A percentile compares a stretch with the other conserved stretches of the same genome.
phyloP scores from a whole-genome alignment of 35 echinoderm and acorn worm species.

The Chiridota heheva region DNA sequence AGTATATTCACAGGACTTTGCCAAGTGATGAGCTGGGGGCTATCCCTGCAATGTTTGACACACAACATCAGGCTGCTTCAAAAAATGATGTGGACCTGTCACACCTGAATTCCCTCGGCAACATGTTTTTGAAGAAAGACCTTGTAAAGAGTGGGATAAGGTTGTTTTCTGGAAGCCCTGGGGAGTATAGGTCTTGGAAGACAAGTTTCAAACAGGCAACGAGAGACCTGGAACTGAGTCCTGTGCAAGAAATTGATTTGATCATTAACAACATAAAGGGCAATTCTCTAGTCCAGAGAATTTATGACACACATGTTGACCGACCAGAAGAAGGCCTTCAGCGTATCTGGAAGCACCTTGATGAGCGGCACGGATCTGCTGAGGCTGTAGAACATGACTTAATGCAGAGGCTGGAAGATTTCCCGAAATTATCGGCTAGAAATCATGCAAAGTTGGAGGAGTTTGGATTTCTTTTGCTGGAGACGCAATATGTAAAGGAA shows the following conservation, averaged over 20 bases:
- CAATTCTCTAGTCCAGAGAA: conserved; percentile 32
- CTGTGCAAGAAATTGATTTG: conserved; percentile 55
- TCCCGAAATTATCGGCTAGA: conserved; percentile 13
- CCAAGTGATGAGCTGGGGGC: too few species aligned
- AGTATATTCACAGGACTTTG: not conserved
- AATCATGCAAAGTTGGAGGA: conserved; percentile 23
- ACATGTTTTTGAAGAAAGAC: conserved; percentile 54
- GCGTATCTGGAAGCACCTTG: conserved; percentile 49
- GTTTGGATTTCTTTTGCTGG: conserved; percentile 39
- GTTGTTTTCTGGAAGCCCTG: conserved; percentile 19
- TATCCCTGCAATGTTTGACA: too few species aligned
- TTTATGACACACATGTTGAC: conserved; percentile 61
- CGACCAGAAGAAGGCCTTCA: conserved; percentile 41
- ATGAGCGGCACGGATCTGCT: conserved; percentile 57
- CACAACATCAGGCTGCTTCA: not conserved
- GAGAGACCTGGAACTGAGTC: conserved; percentile 35
- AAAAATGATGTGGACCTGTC: not conserved
- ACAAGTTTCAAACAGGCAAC: conserved; percentile 54
- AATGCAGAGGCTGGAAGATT: conserved; percentile 38
- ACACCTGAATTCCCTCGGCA: conserved; percentile 38
- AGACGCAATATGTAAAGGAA: conserved; percentile 47
- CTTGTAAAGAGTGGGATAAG: conserved; percentile 41
- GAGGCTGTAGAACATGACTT: conserved; percentile 70
- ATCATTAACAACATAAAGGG: conserved; percentile 31
- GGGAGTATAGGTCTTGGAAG: conserved; percentile 56